These are phyloP conservation scores for Acleris laterana DNA, from an alignment of 2,888 invertebrate genomes.

Conservation along the genomic window DNA sequence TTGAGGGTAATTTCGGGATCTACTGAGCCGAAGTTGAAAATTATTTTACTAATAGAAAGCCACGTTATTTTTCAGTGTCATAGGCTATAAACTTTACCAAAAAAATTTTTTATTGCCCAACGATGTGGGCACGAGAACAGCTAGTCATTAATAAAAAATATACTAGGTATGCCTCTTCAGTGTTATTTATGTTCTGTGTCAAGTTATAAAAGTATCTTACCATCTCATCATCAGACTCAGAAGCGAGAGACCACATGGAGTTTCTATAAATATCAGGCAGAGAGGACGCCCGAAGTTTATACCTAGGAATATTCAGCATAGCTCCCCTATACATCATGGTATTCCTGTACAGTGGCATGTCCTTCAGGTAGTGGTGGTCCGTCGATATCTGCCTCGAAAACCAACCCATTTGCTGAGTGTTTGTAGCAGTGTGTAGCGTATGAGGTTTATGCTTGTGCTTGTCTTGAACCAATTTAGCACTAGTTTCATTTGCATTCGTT, in stretches of 20 bases:
- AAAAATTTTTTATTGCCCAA: too few species aligned
- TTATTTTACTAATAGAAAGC: too few species aligned
- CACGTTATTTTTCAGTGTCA: too few species aligned
- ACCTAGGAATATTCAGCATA: slow-evolving; percentile 91
- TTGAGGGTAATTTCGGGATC: too few species aligned
- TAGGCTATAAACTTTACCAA: too few species aligned
- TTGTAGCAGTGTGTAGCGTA: slow-evolving; percentile 38
- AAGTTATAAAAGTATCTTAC: slow-evolving; percentile 75
- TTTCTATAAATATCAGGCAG: slow-evolving; percentile 95
- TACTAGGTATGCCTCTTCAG: too few species aligned
- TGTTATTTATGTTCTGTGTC: too few species aligned
- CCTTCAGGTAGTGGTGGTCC: slow-evolving; percentile 88
- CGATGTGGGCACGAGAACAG: too few species aligned
- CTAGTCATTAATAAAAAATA: too few species aligned
- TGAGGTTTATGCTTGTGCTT: slow-evolving; percentile 37
- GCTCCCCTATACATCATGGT: slow-evolving; percentile 94
- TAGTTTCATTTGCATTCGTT: slow-evolving; percentile 9
- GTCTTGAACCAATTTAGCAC: slow-evolving; percentile 21
- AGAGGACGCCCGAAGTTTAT: slow-evolving; percentile 91
- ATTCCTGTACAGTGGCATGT: slow-evolving; percentile 89
- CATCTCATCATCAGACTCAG: slow-evolving; percentile 86
- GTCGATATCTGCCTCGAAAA: slow-evolving; percentile 79
- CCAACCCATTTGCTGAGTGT: slow-evolving; percentile 52
- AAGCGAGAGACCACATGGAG: slow-evolving; percentile 89
- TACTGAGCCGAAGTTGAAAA: too few species aligned